Base-by-base conservation (phyloP, 2,888 invertebrate species). In the Drosophila nigricruria region DNA sequence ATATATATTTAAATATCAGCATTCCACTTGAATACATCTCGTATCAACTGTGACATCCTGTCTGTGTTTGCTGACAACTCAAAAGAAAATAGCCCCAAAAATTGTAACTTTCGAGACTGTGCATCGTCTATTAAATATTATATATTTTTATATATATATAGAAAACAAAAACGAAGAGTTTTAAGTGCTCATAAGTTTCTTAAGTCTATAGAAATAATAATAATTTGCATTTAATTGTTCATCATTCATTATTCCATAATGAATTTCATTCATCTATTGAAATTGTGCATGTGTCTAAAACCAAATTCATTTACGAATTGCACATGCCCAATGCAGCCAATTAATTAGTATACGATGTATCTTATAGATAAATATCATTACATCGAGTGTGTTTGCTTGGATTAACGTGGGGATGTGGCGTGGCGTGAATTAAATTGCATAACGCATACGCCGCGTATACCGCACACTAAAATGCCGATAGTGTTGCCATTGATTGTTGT, bases 321-420 rank as follows among this genome's bases (percentile, higher is more conserved):
- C 6, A 10, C 43, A 36, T 54, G 25, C 20, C 20, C 16, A 23
- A 16, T 10, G 2, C 38, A 10, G 18, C 5, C 36, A 38, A 30
- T 67, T 43, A 25, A 53, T 63, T 66, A 66, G 65, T 70, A 66
- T 68, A 54, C 67, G 27, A 45, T 72, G 62, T 58, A 38, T 61
- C 32, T 77, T 54, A 58, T 61, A 81, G 47, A 69, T 69, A 69
- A 77, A 77, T 70, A 77, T 73, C 78, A 81, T 73, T 77, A 53
- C 66, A 71, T 82, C 58, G 63, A 66, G 66, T 67, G 63, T 85
- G 82, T 79, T 82, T 74, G 67, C 57, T 67, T 71, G 68, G 54
- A 36, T 25, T 64, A 63, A 34, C 18, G 66, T 53, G 23, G 47
- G 6, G n/a, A n/a, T 10, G 18, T 47, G 77, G 69, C 23, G 14